Base-by-base conservation (phyloP, 2,888 invertebrate species). In the Lasioglossum pauxillum region DNA sequence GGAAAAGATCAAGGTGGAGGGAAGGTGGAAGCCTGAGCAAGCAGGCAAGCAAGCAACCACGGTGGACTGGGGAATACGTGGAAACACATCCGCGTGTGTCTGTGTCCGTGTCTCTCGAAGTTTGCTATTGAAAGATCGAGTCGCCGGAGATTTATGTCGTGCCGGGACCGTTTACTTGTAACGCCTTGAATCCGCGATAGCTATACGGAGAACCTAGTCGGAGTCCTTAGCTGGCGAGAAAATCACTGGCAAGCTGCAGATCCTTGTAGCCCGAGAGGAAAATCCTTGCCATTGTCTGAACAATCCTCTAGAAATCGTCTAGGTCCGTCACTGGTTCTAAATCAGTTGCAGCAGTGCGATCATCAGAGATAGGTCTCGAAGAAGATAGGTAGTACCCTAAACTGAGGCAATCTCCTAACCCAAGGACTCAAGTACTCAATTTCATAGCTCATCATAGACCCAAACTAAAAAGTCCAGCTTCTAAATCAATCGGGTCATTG, bases 121-220 rank as follows among this genome's bases (percentile, higher is more conserved):
- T 79, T 84, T 80, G 87, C 90, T 91, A 93, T 93, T 92, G 93
- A 93, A 93, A 93, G 93, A 94, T 93, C 91, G 85, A 87, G 83
- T 80, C 75, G 76, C 72, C 35, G 86, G 89, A 92, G 94, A 94
- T 94, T 94, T 94, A 94, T 93, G 91, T 91, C 88, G 88, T 82
- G 87, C 87, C 86, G 92, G 77, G 90, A 89, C 87, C 91, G 92
- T 94, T 92, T 92, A 91, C 91, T 93, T 92, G 93, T 93, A 93
- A 93, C 93, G 92, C 93, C 92, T 94, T 94, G 94, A 94, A 93
- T 94, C 91, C 91, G 92, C 92, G 91, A 92, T 91, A 91, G 88
- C 89, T 90, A 91, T 90, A 85, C 90, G 87, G 84, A 91, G 89
- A 92, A 90, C 31, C 35, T 23, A 35, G 19, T 14, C 67, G 35